Conservation (phyloP, 2,888 invertebrate genomes). For the Arctia plantaginis region DNA sequence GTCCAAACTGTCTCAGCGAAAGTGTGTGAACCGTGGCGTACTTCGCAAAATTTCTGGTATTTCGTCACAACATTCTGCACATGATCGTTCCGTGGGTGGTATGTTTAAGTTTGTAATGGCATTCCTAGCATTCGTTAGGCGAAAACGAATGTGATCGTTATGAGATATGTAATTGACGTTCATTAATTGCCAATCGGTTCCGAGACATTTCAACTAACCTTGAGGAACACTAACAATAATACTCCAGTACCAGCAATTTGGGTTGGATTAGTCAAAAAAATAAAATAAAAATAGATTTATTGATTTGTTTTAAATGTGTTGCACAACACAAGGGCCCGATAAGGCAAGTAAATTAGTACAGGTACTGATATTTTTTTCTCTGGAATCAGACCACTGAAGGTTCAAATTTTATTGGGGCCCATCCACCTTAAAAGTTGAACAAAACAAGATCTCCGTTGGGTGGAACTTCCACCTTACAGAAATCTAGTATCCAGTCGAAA, state of each 20-base stretch:
- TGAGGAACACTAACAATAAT: not conserved
- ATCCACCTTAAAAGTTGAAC: no score
- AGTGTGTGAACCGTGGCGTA: conserved; percentile 75
- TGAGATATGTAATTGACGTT: conserved; percentile 8
- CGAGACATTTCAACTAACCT: no score
- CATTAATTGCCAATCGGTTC: not conserved
- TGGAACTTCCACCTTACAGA: no score
- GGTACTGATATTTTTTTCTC: not conserved
- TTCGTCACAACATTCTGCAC: conserved; percentile 71
- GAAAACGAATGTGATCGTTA: conserved; percentile 47
- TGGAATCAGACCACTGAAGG: no score
- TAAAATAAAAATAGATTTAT: no score
- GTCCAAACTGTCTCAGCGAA: conserved; percentile 83
- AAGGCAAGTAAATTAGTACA: not conserved
- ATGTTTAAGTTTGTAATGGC: conserved; percentile 60
- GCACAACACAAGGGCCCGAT: not conserved
- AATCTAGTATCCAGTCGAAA: no score
- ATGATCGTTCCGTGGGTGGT: conserved; percentile 75
- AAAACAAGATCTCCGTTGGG: no score
- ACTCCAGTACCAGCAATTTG: not conserved
- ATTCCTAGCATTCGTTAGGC: conserved; percentile 60
- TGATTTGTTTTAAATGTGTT: not conserved
- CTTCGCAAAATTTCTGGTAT: conserved; percentile 80
- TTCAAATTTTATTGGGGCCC: no score
- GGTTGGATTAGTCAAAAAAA: not conserved